phyloP scores from a whole-genome alignment of 2,797 vertebrate genomes.

The Onychomys leucogaster region DNA sequence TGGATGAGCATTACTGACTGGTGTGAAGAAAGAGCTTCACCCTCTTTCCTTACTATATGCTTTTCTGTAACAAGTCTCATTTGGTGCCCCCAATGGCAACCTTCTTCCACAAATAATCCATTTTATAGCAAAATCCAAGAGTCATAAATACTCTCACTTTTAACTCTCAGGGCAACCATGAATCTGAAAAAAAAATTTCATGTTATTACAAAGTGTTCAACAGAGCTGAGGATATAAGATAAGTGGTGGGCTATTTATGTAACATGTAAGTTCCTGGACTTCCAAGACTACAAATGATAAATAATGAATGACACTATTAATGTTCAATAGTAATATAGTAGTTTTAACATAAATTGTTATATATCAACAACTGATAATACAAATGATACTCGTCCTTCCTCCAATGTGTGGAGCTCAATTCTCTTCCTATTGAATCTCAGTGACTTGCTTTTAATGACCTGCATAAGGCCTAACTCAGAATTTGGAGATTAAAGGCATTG shows the following conservation, averaged over 20 bases:
- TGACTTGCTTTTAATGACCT: conserved; percentile 13
- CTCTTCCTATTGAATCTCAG: not conserved
- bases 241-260: not conserved
- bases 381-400: not conserved
- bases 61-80: conserved; percentile 24
- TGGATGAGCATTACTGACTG: not conserved
- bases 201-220: conserved; percentile 1
- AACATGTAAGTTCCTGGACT: not conserved
- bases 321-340: not conserved
- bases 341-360: conserved; percentile 40
- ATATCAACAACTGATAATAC: not conserved
- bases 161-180: not conserved
- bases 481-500: not conserved
- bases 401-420: not conserved
- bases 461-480: not conserved
- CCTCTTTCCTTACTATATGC: not conserved
- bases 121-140: conserved; percentile 45
- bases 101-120: not conserved
- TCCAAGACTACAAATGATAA: not conserved
- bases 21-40: not conserved
- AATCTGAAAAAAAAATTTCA: conserved; percentile 35
- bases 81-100: not conserved
- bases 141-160: conserved; percentile 29
- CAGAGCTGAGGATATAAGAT: not conserved
- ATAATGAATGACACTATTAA: conserved; percentile 11